Evolutionary conservation across 1,140 invertebrate species (phyloP), one percentile per base, ranked within the genome.

Genomic region (Hyphantria cunea): DNA sequence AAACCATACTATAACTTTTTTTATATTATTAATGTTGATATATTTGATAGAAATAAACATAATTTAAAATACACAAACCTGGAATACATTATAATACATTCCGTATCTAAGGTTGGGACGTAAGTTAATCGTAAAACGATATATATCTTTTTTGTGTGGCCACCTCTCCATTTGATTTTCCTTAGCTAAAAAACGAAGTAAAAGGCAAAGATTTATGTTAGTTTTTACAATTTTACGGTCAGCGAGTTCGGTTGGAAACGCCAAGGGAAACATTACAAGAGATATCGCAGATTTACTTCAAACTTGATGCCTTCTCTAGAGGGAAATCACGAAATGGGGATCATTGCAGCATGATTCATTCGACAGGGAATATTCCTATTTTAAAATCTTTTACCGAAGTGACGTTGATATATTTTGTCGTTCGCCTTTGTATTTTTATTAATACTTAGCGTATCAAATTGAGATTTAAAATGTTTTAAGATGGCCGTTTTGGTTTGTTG

Each of bases 161-260:
- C 55, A 58, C 55, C 44, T 58, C 14, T 12, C 45, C 55, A 34
- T 47, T 60, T 62, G 51, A 55, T 55, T 68, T 68, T 45, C 53
- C 49, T 42, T 60, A 32, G 56, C 49, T 39, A 66, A 62, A 63
- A 59, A 72, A 64, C 42, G 62, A 72, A 79, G 76, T 66, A 68
- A 53, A 75, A 72, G 63, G 62, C 55, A 62, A 68, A 78, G 79
- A 81, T 82, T 84, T 81, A 78, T 82, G 72, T 72, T 77, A 77
- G 76, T 82, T 82, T 80, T 82, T 81, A 81, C 78, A 84, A 84
- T 84, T 84, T 84, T 82, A 82, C 78, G 79, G 82, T 84, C 79
- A 82, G 74, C 73, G 80, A 74, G 78, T 80, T 76, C 75, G 76
- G 73, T 69, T 70, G 68, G 17, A 64, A 66, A 76, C 68, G 75